Base-by-base conservation (phyloP, 2,113 vertebrate species). In the Amphilophus citrinellus region DNA sequence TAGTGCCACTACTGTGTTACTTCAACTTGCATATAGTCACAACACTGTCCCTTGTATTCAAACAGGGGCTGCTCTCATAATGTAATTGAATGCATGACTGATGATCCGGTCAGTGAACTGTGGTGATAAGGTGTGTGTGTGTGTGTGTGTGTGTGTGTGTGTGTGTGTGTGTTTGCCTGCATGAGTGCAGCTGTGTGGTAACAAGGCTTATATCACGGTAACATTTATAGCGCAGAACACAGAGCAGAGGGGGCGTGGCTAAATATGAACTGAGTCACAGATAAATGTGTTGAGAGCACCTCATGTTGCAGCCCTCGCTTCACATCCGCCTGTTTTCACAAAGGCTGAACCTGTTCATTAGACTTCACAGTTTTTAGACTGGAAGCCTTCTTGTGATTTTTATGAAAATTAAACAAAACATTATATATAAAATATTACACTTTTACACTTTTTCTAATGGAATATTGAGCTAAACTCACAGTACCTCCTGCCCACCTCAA, bases 151-250 rank as follows among this genome's bases (percentile, higher is more conserved):
- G 1, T 73, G 24, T 73, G 27, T 56, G 35, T 35, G 35, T 35
- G 66, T 35, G 6, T 35, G 6, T 35, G 37, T 39, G 37, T 39
- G 37, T 39, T 10, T 35, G 68, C 27, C 18, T 14, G 68, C 68
- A 14, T 73, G 68, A 56, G 47, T 77, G 76, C 76, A 47, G 47
- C 44, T 88, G 88, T 47, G 79, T 76, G 79, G 84, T 85, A 85
- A 84, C 81, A 9, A 79, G 83, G 87, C 77, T 91, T 86, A 86
- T 89, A 85, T 89, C 85, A 87, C 35, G 15, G 73, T 53, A 66
- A 82, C 87, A 91, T 92, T 92, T 93, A 90, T 89, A 91, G 90
- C 85, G 71, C 90, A 88, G 86, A 90, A 77, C 83, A 78, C 71
- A 87, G 87, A 82, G 80, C 65, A 27, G 62, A 83, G 79, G 80